These are phyloP conservation scores for Pseudococcus jackbeardsleyi DNA, from an alignment of 2,888 invertebrate genomes.

Conservation along the genomic window DNA sequence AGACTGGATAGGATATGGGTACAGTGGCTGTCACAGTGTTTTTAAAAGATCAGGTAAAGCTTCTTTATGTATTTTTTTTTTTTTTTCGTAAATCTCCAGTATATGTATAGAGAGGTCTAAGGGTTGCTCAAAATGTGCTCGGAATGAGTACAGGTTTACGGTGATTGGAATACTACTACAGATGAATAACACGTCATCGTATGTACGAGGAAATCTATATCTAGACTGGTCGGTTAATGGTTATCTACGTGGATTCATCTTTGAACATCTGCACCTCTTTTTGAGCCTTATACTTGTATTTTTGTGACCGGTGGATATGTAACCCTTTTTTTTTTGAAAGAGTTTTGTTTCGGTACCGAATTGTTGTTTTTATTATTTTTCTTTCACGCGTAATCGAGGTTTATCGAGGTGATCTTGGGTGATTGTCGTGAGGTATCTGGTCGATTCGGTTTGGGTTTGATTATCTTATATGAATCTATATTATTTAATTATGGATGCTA, in stretches of 20 bases:
- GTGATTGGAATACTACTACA: neutral
- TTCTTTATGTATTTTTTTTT: constrained; percentile 31
- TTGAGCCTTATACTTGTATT: neutral
- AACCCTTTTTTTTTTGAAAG: neutral
- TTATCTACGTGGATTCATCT: constrained; percentile 10
- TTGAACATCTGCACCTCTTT: neutral
- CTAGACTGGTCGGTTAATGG: neutral
- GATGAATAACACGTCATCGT: neutral
- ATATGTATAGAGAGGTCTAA: neutral
- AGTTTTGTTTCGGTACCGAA: neutral
- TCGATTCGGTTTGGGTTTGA: neutral
- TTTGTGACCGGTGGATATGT: neutral
- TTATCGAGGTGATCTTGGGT: neutral
- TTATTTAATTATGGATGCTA: no score
- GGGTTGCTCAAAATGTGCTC: neutral
- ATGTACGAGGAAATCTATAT: neutral
- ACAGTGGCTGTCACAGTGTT: constrained; percentile 55
- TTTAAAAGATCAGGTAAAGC: constrained; percentile 46
- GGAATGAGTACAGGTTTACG: neutral
- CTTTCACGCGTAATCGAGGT: neutral
- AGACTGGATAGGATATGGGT: constrained; percentile 56
- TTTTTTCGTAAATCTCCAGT: neutral
- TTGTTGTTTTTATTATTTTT: neutral
- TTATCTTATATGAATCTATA: no score
- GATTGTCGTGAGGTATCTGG: neutral